Conservation (phyloP, 2,888 invertebrate genomes). For the Hydroisotoma schaefferi region DNA sequence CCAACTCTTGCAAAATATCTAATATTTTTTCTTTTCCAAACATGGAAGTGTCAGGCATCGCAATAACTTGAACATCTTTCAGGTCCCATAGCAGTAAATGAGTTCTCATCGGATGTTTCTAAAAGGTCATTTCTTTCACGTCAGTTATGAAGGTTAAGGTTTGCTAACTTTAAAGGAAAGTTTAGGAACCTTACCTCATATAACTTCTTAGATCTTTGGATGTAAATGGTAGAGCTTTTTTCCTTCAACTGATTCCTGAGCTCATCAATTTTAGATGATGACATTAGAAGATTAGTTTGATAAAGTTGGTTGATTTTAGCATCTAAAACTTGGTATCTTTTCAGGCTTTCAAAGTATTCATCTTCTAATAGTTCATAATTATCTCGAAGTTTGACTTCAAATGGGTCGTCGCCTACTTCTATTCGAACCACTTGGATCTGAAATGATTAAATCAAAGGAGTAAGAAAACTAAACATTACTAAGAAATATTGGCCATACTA, state of each 20-base stretch:
- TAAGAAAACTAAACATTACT: slow-evolving; percentile 1
- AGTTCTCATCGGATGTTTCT: slow-evolving; percentile 61
- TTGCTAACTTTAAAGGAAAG: background rate
- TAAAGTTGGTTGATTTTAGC: slow-evolving; percentile 77
- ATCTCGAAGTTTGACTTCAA: slow-evolving; percentile 91
- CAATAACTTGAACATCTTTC: slow-evolving; percentile 67
- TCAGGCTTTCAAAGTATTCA: slow-evolving; percentile 89
- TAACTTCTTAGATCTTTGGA: slow-evolving; percentile 78
- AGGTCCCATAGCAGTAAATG: slow-evolving; percentile 84
- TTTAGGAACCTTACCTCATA: slow-evolving; percentile 53
- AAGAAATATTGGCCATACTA: background rate
- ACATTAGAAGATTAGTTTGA: slow-evolving; percentile 75
- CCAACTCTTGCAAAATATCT: slow-evolving; percentile 71
- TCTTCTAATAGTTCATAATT: slow-evolving; percentile 94
- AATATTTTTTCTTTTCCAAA: slow-evolving; percentile 76
- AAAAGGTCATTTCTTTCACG: slow-evolving; percentile 16
- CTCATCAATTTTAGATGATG: slow-evolving; percentile 83
- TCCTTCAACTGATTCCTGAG: slow-evolving; percentile 79
- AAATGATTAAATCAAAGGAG: slow-evolving; percentile 8
- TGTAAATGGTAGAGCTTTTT: slow-evolving; percentile 93
- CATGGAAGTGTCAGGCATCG: slow-evolving; percentile 80
- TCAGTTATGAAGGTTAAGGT: slow-evolving; percentile 2
- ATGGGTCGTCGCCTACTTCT: slow-evolving; percentile 96
- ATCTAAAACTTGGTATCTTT: slow-evolving; percentile 81
- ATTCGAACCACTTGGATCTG: slow-evolving; percentile 81